Percentiles rank a stretch among this genome's conserved stretches.
These are phyloP conservation scores for Chesias legatella DNA, from an alignment of 2,888 invertebrate species.

Conservation along the genomic window DNA sequence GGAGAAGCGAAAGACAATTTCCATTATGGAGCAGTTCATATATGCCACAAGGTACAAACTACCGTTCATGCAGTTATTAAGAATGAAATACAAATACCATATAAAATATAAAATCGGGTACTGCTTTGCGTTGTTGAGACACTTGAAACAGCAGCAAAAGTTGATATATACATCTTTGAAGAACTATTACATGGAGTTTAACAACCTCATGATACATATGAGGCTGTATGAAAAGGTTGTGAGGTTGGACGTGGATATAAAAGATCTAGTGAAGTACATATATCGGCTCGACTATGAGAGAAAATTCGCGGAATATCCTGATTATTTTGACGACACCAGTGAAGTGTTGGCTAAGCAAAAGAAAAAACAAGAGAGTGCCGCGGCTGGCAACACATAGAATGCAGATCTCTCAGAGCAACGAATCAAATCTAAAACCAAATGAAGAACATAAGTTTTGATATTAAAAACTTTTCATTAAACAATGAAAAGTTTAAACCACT, in stretches of 20 bases:
- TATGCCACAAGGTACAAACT: conserved; percentile 44
- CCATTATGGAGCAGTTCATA: conserved; percentile 43
- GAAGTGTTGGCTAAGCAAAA: too few species aligned
- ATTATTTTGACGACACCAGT: too few species aligned
- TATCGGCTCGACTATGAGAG: not conserved
- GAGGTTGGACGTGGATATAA: conserved; percentile 25
- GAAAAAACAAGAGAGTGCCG: too few species aligned
- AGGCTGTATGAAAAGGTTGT: conserved; percentile 40
- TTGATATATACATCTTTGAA: conserved; percentile 25
- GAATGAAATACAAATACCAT: conserved; percentile 34
- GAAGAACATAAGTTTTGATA: too few species aligned
- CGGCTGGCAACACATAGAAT: too few species aligned
- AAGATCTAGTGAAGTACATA: not conserved
- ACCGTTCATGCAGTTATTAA: conserved; percentile 33
- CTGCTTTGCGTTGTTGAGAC: conserved; percentile 33
- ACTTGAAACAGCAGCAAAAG: conserved; percentile 36
- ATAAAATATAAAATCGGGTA: conserved; percentile 42
- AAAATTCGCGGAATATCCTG: too few species aligned
- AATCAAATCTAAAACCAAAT: too few species aligned
- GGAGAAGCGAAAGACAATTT: conserved; percentile 21
- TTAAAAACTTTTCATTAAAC: too few species aligned
- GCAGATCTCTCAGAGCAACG: too few species aligned
- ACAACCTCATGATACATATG: conserved; percentile 26
- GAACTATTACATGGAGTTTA: not conserved
- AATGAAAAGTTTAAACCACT: too few species aligned